Percentiles rank a stretch among this genome's conserved stretches.
Evolutionary conservation across 2,888 invertebrate species (phyloP).

Genomic region (Smittia sp.): DNA sequence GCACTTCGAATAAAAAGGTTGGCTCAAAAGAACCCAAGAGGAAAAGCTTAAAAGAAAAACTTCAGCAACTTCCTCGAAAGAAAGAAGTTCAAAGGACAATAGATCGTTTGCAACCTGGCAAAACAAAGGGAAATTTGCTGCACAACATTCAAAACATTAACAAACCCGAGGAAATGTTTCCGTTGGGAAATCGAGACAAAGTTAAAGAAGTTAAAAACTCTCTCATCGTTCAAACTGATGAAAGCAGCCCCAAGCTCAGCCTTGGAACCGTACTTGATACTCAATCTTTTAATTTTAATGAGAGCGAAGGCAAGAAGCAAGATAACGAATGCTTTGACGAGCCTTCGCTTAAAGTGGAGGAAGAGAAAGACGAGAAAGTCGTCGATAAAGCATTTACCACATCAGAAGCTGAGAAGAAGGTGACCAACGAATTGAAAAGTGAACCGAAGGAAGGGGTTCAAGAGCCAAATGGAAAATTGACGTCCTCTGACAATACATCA

Average conservation of each 20-base stretch:
- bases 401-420: conserved; percentile 47
- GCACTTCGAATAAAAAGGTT: conserved; percentile 40
- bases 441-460: conserved; percentile 43
- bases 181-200: conserved; percentile 58
- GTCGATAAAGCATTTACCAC: conserved; percentile 42
- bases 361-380: conserved; percentile 47
- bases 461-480: conserved; percentile 45
- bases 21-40: conserved; percentile 53
- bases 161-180: conserved; percentile 60
- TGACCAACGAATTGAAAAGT: conserved; percentile 47
- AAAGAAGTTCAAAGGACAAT: conserved; percentile 74
- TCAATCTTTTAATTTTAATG: conserved; percentile 64
- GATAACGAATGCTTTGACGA: conserved; percentile 43
- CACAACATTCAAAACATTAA: conserved; percentile 63
- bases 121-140: conserved; percentile 81
- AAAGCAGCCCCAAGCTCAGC: conserved; percentile 76
- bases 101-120: conserved; percentile 79
- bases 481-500: conserved; percentile 45
- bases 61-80: conserved; percentile 54
- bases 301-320: conserved; percentile 44
- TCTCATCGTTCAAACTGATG: conserved; percentile 60
- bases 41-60: conserved; percentile 52
- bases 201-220: conserved; percentile 60
- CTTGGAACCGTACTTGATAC: conserved; percentile 78
- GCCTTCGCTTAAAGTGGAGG: conserved; percentile 37